A percentile compares a stretch with the other conserved stretches of the same genome.
phyloP scores from a whole-genome alignment of 2,797 vertebrate genomes.

The Crypturellus tataupa region DNA sequence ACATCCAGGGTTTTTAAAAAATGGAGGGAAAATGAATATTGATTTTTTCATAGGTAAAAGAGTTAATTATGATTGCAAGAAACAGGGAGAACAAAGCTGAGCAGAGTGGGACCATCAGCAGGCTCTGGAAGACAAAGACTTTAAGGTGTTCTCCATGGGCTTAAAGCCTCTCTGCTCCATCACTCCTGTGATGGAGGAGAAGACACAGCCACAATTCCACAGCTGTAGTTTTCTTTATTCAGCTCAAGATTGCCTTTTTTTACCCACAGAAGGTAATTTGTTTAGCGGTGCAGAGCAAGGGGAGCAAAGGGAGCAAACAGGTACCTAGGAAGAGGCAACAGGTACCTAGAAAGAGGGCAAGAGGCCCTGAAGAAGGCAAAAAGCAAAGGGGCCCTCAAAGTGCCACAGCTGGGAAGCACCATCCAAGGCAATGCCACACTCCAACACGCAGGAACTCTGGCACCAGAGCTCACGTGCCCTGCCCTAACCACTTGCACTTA shows the following conservation, averaged over 20 bases:
- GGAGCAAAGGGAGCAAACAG: not conserved
- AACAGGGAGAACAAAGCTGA: not conserved
- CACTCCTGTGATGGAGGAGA: not conserved
- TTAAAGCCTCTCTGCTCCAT: not conserved
- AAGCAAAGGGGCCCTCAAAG: not conserved
- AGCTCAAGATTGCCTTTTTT: not conserved
- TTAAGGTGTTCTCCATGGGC: not conserved
- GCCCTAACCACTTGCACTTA: not conserved
- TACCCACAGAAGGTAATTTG: not conserved
- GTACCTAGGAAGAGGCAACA: not conserved
- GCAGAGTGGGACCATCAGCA: not conserved
- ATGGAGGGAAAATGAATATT: not conserved
- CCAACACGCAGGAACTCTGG: not conserved
- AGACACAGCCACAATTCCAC: not conserved
- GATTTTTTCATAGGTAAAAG: not conserved
- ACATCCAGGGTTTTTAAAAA: not conserved
- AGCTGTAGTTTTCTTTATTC: not conserved
- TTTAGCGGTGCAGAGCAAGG: not conserved
- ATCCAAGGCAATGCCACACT: not conserved
- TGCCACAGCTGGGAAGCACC: not conserved
- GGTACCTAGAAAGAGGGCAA: not conserved
- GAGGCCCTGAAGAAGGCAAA: not conserved
- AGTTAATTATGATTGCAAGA: not conserved
- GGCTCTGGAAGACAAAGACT: not conserved
- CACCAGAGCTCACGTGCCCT: not conserved